phyloP scores from a whole-genome alignment of 2,888 invertebrate species.

The Phengaris arion region DNA sequence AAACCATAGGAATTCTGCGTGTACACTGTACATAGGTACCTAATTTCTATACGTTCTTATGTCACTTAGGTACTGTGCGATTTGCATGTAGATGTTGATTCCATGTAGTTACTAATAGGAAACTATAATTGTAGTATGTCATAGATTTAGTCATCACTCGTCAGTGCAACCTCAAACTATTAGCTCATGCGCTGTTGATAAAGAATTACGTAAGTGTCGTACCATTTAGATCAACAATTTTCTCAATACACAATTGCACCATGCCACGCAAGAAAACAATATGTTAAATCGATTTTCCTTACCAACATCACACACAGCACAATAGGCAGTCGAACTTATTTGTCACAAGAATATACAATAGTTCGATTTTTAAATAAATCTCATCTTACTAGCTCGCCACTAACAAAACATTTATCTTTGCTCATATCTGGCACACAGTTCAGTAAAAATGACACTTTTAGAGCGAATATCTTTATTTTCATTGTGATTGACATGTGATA shows the following conservation, averaged over 20 bases:
- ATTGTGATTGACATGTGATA: no score
- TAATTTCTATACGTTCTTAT: no score
- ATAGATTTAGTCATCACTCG: constrained; percentile 9
- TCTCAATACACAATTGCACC: constrained; percentile 34
- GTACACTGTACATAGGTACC: no score
- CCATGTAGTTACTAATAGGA: no score
- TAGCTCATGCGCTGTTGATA: constrained; percentile 23
- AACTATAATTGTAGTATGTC: neutral
- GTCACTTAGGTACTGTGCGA: no score
- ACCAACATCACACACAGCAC: constrained; percentile 32
- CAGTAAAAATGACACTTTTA: neutral
- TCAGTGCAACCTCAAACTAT: constrained; percentile 12
- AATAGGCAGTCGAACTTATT: constrained; percentile 35
- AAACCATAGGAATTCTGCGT: no score
- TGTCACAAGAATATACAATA: constrained; percentile 36
- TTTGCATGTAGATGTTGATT: no score
- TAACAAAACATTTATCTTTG: neutral
- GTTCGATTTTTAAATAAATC: neutral
- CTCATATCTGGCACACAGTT: constrained; percentile 5
- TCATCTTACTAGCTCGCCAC: neutral
- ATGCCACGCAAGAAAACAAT: constrained; percentile 37
- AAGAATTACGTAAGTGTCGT: constrained; percentile 21
- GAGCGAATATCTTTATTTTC: no score
- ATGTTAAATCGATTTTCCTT: constrained; percentile 39
- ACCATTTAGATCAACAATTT: neutral